Evolutionary conservation across 2,888 invertebrate species (phyloP).

Genomic region (Drosophila demipolita): DNA sequence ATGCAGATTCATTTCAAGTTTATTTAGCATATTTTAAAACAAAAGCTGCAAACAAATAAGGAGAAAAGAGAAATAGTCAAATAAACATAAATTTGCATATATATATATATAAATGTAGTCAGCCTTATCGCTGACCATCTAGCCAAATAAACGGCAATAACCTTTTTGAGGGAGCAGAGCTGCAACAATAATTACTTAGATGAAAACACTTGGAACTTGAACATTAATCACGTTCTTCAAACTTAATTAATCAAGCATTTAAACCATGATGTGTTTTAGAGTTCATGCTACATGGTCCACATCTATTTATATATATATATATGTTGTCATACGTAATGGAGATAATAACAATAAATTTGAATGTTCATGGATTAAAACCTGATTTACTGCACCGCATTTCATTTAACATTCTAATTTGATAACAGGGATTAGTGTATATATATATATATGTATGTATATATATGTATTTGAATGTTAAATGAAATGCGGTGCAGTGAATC

Average conservation of each 20-base stretch:
- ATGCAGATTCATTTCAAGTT: constrained; percentile 49
- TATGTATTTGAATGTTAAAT: constrained; percentile 5
- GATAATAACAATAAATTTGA: too few relatives aligned
- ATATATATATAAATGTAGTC: constrained; percentile 15
- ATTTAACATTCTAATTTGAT: too few relatives aligned
- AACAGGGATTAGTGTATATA: not conserved
- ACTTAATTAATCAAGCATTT: constrained; percentile 27
- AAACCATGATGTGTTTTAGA: constrained; percentile 5
- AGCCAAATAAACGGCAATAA: constrained; percentile 41
- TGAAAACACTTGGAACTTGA: constrained; percentile 1
- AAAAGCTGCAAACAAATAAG: constrained; percentile 43
- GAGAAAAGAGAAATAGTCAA: constrained; percentile 28
- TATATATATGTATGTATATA: not conserved
- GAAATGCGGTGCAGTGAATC: constrained; percentile 29
- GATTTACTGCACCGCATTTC: too few relatives aligned
- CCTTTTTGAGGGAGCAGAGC: constrained; percentile 19
- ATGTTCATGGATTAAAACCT: too few relatives aligned
- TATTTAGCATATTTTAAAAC: constrained; percentile 56
- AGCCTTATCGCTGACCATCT: constrained; percentile 12
- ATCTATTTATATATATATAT: constrained; percentile 2
- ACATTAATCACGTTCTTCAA: constrained; percentile 12
- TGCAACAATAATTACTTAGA: not conserved
- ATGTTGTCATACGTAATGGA: not conserved
- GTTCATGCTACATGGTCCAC: constrained; percentile 12
- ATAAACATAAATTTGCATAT: constrained; percentile 11